Conservation (phyloP, 2,797 vertebrate genomes). For the Capromys pilorides region DNA sequence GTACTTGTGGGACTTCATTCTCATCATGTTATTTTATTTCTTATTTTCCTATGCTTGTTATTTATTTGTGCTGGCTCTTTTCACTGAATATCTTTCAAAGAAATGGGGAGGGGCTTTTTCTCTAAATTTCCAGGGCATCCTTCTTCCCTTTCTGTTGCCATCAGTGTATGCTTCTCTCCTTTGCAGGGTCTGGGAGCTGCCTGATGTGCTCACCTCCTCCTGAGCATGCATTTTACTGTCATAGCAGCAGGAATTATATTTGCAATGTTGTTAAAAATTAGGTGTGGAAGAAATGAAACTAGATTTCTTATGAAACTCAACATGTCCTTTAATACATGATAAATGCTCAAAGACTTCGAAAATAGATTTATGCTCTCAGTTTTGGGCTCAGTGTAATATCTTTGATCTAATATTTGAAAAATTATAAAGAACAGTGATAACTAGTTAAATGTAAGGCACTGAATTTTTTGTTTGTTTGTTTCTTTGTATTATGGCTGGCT, state of each 20-base stretch:
- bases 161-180: background rate
- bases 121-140: too few relatives aligned
- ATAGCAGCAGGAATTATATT: background rate
- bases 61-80: background rate
- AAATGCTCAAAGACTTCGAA: background rate
- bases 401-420: background rate
- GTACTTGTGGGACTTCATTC: background rate
- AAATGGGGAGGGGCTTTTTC: background rate
- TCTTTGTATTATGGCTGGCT: too few relatives aligned
- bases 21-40: background rate
- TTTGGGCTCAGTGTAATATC: background rate
- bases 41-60: background rate
- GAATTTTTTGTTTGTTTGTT: too few relatives aligned
- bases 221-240: background rate
- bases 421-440: background rate
- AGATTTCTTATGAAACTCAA: background rate
- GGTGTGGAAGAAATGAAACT: background rate
- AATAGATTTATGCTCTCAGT: background rate
- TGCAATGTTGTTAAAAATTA: background rate
- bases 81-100: background rate
- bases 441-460: background rate
- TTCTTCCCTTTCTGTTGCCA: background rate
- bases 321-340: background rate
- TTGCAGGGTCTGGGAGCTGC: background rate
- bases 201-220: background rate